Evolutionary conservation across 1,140 invertebrate species (phyloP), one percentile per base, ranked within the genome.

Genomic region (Solenopsis invicta): DNA sequence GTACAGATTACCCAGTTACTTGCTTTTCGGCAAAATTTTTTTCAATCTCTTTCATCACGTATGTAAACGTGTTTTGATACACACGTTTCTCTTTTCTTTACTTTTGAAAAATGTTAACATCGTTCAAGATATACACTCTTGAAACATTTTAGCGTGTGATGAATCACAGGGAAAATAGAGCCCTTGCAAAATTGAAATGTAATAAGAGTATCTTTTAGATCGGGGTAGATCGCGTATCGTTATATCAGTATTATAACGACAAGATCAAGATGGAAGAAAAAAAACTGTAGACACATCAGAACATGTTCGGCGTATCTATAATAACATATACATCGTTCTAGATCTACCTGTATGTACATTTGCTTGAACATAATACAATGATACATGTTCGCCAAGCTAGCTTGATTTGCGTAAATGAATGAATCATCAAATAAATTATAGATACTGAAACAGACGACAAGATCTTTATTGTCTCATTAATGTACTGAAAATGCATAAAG

Each of bases 271-370:
- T 1, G 2, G 10, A 16, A 8, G 12, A 48, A 54, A 13, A 52
- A 80, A 78, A 80, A 48, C 50, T 71, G 66, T 81, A 81, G 37
- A 59, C 34, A 29, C 37, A 24, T 71, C 34, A 56, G 34, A 71
- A 81, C 69, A 59, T 71, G 34, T 81, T 56, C 71, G 62, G 34
- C 78, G 78, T 64, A 62, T 52, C 34, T 71, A 56, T 81, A 29
- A 24, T 37, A 45, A 81, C 64, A 71, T 81, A 81, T 50, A 45
- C 50, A 71, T 81, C 10, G 21, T 81, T 71, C 64, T 81, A 81
- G 50, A 56, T 81, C 77, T 81, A 81, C 78, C 52, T 81, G 8
- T 81, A 52, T 81, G 78, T 81, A 81, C 37, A 81, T 81, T 81
- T 56, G 78, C 78, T 81, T 71, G 21, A 71, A 81, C 50, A 61